Evolutionary conservation across 1,140 invertebrate species (phyloP).

Genomic region (Zophobas atratus): DNA sequence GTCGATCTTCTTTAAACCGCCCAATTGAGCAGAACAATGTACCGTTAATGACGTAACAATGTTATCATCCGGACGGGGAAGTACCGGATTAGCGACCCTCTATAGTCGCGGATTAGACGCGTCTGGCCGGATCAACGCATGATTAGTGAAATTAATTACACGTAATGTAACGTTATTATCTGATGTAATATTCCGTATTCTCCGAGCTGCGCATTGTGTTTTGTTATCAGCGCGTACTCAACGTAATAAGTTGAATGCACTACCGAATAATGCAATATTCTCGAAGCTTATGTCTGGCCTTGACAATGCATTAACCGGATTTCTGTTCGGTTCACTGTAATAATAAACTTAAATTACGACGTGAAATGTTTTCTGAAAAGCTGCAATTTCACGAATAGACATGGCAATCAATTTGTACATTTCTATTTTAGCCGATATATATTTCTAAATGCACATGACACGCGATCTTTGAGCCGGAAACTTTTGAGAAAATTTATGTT

Average conservation of each 20-base stretch:
- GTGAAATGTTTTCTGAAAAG: too few relatives aligned
- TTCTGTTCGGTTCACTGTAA: too few relatives aligned
- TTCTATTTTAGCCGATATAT: too few relatives aligned
- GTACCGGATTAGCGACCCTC: constrained; percentile 21
- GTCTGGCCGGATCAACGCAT: constrained; percentile 42
- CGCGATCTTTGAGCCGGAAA: too few relatives aligned
- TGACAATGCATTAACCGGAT: too few relatives aligned
- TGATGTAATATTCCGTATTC: constrained; percentile 18
- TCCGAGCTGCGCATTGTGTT: constrained; percentile 11
- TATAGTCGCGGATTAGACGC: constrained; percentile 34
- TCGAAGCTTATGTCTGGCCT: too few relatives aligned
- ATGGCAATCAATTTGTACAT: too few relatives aligned
- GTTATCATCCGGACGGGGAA: constrained; percentile 31
- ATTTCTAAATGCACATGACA: too few relatives aligned
- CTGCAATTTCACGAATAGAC: too few relatives aligned
- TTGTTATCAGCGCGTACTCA: constrained; percentile 10
- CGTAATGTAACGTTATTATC: constrained; percentile 42
- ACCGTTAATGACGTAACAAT: constrained; percentile 33
- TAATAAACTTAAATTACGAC: too few relatives aligned
- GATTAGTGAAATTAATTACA: constrained; percentile 48
- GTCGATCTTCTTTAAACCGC: too few relatives aligned
- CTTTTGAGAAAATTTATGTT: too few relatives aligned
- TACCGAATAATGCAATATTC: not conserved
- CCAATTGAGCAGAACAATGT: constrained; percentile 12
- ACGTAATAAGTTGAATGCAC: constrained; percentile 27